These are phyloP conservation scores for Drosophila paulistorum DNA, from an alignment of 1,140 invertebrate species.

Conservation along the genomic window DNA sequence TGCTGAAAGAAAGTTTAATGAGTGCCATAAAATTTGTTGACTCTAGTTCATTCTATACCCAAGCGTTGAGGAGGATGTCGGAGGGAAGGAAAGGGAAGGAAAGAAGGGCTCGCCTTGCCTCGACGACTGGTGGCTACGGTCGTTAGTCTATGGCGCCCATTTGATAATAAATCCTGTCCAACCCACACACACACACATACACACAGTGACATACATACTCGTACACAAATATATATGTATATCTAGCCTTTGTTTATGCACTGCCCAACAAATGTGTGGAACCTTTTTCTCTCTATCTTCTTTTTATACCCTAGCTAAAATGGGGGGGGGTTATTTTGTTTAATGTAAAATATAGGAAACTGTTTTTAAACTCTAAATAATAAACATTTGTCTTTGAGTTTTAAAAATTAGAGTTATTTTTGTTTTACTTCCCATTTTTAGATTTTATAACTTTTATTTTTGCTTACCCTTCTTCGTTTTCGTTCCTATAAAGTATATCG, in stretches of 20 bases:
- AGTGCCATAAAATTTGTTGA: slow-evolving; percentile 79
- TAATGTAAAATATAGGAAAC: too few species aligned
- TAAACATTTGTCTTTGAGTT: not conserved
- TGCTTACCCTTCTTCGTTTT: too few species aligned
- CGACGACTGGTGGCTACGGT: slow-evolving; percentile 50
- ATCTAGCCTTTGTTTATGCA: slow-evolving; percentile 66
- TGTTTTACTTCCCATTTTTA: too few species aligned
- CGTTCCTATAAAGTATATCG: too few species aligned
- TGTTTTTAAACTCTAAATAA: not conserved
- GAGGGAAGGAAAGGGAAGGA: not conserved
- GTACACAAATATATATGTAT: slow-evolving; percentile 29
- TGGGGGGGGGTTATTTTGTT: not conserved
- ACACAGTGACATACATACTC: slow-evolving; percentile 27
- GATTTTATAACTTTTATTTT: too few species aligned
- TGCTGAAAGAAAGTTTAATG: slow-evolving; percentile 81
- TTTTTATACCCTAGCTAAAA: slow-evolving; percentile 1
- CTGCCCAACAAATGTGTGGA: slow-evolving; percentile 50
- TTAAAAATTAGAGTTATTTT: too few species aligned
- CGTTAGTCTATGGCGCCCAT: slow-evolving; percentile 77
- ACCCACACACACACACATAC: slow-evolving; percentile 30
- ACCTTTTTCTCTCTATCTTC: slow-evolving; percentile 20
- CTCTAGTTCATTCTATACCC: slow-evolving; percentile 43
- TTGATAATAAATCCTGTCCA: slow-evolving; percentile 75
- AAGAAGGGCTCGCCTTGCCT: slow-evolving; percentile 29
- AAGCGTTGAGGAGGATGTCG: not conserved